Base-by-base conservation (phyloP, 2,113 vertebrate genomes). In the Morone chrysops region DNA sequence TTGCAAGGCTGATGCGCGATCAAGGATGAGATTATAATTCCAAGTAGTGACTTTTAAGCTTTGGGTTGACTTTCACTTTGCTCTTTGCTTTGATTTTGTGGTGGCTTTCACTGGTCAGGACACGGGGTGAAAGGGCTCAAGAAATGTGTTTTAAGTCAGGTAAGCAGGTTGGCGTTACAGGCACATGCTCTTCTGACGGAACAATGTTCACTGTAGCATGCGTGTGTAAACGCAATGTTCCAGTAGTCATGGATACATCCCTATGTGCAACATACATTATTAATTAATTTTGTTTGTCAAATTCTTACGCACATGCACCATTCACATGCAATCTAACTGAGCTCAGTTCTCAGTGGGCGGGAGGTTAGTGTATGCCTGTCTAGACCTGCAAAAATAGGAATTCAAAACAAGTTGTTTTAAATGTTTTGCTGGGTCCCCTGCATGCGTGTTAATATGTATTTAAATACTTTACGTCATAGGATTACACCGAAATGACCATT, bases 211-310 rank as follows among this genome's bases (percentile, higher is more conserved):
- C 25, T 45, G 51, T 56, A 67, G 84, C 60, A 31, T 86, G 72
- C n/a, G 79, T 13, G 79, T 13, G 8, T 25, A n/a, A 61, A 69
- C 25, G 20, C 66, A 65, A 51, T 14, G 14, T 81, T 66, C 69
- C 67, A 51, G 70, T 1, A 38, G 67, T 75, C 65, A 60, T 47
- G 81, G 75, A 78, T 75, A 71, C 80, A 74, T 81, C 83, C 45
- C 17, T 54, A 82, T 57, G 31, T 66, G 43, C 50, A 41, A 14
- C 84, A 40, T 94, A 63, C 81, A 93, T 93, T 84, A 90, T 94
- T 90, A n/a, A 94, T 80, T 0, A 0, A 9, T 81, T 92, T 93
- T 51, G 6, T 85, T 81, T 75, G 36, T 62, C 43, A 11, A 45
- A 7, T 41, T 84, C 63, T 71, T 47, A 56, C 0, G 6, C n/a